Base-by-base conservation (phyloP, 2,797 vertebrate species). In the Myripristis murdjan region DNA sequence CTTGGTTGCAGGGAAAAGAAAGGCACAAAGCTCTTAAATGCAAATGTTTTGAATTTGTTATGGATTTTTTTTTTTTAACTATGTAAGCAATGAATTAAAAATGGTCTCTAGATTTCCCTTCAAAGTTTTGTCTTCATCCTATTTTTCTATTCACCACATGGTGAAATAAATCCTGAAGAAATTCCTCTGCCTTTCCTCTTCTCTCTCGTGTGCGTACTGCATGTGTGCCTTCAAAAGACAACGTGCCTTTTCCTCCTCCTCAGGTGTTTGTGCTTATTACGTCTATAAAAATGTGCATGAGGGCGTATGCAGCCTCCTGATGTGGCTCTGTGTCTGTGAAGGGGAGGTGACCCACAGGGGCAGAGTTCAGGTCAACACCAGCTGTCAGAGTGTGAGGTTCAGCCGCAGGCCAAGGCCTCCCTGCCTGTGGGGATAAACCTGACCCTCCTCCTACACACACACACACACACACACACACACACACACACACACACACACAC, bases 11-110 rank as follows among this genome's bases (percentile, higher is more conserved):
- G 93, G 93, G 93, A 92, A 93, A 93, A 89, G 83, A 91, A 95
- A 91, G 92, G 92, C 92, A 95, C 94, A 95, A 93, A 94, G 94
- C 93, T 95, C 94, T 95, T 93, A 95, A 93, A n/a, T 94, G 93
- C 95, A 95, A 93, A 93, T 94, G 86, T 89, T 93, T 92, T 92
- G 74, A 91, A 91, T 93, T 92, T 82, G 73, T 92, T 92, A 87
- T 88, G 85, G 69, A 84, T 81, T 88, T 88, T 79, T 73, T 90
- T 87, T 78, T 71, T 56, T n/a, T n/a, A 88, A 90, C 81, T 79
- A 92, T 86, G 73, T 90, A 93, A 93, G 91, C 93, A 94, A 92
- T 93, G 67, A 91, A 94, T 93, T 94, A 89, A 95, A 93, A 92
- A 90, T 85, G 81, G 89, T 93, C 89, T 94, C 87, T 95, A 95